Conservation (phyloP, 92 coral and sea anemone genomes). For the Zoanthus solanderi region DNA sequence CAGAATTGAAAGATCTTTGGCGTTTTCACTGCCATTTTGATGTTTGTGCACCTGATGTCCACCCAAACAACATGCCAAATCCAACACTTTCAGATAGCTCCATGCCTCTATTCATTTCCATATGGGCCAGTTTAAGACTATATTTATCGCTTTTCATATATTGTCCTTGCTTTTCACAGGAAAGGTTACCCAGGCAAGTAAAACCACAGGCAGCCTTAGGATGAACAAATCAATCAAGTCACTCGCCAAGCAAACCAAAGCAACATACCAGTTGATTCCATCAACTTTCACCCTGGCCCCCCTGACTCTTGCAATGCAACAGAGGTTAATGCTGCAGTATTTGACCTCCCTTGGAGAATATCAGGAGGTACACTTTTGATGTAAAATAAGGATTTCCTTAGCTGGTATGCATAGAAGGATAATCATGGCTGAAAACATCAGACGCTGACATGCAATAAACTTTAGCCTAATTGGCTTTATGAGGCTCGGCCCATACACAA, state of each 20-base stretch:
- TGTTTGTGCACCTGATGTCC: too few relatives aligned
- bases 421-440: too few relatives aligned
- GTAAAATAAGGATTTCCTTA: not conserved
- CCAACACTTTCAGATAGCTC: too few relatives aligned
- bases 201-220: constrained; percentile 12
- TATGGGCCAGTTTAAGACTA: not conserved
- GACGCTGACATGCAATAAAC: too few relatives aligned
- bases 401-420: not conserved
- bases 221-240: constrained; percentile 20
- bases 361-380: constrained; percentile 80
- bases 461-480: too few relatives aligned
- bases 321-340: constrained; percentile 85
- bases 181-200: not conserved
- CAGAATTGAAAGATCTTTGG: too few relatives aligned
- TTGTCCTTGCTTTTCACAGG: not conserved
- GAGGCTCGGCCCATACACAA: too few relatives aligned
- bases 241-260: constrained; percentile 46
- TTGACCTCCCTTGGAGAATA: constrained; percentile 96
- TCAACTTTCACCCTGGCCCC: constrained; percentile 78
- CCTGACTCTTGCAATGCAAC: constrained; percentile 88
- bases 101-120: too few relatives aligned
- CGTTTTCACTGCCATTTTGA: too few relatives aligned
- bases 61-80: too few relatives aligned
- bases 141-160: not conserved
- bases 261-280: constrained; percentile 68